These are phyloP conservation scores for Catharus minimus DNA, from an alignment of 2,113 vertebrate species.

Conservation along the genomic window DNA sequence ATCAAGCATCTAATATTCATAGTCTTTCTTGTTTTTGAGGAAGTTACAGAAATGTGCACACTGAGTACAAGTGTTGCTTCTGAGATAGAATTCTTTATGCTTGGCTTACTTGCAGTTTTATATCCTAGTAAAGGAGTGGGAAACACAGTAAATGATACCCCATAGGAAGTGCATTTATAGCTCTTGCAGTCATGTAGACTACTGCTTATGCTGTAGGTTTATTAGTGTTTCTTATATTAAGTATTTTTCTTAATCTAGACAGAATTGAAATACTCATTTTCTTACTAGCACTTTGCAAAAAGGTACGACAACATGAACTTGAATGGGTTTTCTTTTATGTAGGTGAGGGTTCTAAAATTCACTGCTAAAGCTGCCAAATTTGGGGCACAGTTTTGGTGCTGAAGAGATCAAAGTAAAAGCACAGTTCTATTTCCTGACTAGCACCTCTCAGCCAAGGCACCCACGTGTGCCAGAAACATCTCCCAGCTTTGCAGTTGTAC, in stretches of 20 bases:
- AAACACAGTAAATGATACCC: not conserved
- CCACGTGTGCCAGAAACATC: not conserved
- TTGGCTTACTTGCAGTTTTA: not conserved
- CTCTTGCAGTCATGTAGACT: not conserved
- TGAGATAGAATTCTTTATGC: not conserved
- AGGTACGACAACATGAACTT: not conserved
- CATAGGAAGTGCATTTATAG: not conserved
- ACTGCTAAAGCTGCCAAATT: not conserved
- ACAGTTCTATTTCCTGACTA: not conserved
- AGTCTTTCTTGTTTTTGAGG: not conserved
- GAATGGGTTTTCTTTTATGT: not conserved
- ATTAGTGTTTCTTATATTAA: not conserved
- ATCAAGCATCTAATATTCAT: not conserved
- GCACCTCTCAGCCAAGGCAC: not conserved
- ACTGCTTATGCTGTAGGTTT: not conserved
- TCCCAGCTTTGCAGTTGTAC: accelerated
- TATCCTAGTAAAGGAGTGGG: not conserved
- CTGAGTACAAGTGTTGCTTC: not conserved
- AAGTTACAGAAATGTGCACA: not conserved
- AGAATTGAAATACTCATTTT: not conserved
- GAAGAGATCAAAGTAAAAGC: not conserved
- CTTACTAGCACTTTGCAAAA: not conserved
- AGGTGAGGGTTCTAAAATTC: not conserved
- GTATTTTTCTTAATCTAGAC: not conserved
- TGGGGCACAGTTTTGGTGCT: not conserved